A percentile compares a stretch with the other conserved stretches of the same genome.
These are phyloP conservation scores for rat (Rattus norvegicus) DNA, from an alignment of 2,113 vertebrate genomes.

Conservation along the genomic window DNA sequence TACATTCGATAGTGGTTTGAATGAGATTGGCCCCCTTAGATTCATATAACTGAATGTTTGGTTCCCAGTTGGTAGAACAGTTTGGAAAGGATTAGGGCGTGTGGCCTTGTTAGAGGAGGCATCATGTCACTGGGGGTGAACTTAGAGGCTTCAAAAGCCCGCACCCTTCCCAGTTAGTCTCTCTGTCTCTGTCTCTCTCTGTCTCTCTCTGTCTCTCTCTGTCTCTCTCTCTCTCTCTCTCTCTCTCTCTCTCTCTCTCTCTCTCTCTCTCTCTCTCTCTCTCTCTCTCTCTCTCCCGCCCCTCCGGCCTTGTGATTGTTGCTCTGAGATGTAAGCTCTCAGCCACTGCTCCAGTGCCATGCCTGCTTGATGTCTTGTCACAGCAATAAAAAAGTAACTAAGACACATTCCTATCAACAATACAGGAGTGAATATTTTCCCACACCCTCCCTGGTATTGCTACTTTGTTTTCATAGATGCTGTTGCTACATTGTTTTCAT, in stretches of 20 bases:
- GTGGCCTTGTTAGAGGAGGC: not conserved
- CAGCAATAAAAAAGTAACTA: not conserved
- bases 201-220: not conserved
- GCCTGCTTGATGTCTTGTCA: not conserved
- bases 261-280: too few species aligned
- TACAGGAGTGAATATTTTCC: not conserved
- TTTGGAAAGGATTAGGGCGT: not conserved
- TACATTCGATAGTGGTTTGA: not conserved
- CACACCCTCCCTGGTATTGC: not conserved
- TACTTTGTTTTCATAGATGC: conserved; percentile 8
- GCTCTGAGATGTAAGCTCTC: not conserved
- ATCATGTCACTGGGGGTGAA: not conserved
- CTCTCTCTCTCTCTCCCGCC: fast-evolving
- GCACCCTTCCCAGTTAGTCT: not conserved
- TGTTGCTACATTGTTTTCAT: not conserved
- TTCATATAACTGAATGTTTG: not conserved
- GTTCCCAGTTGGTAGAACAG: not conserved
- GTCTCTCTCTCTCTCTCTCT: not conserved
- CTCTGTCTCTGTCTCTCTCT: not conserved
- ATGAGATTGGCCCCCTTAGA: not conserved
- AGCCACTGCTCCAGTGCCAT: not conserved
- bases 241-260: too few species aligned
- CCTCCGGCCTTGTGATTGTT: not conserved
- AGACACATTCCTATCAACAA: not conserved
- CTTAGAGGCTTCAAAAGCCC: not conserved